A percentile compares a stretch with the other conserved stretches of the same genome.
Evolutionary conservation across 2,888 invertebrate genomes (phyloP).

Genomic region (Dicranocentrus wangi): DNA sequence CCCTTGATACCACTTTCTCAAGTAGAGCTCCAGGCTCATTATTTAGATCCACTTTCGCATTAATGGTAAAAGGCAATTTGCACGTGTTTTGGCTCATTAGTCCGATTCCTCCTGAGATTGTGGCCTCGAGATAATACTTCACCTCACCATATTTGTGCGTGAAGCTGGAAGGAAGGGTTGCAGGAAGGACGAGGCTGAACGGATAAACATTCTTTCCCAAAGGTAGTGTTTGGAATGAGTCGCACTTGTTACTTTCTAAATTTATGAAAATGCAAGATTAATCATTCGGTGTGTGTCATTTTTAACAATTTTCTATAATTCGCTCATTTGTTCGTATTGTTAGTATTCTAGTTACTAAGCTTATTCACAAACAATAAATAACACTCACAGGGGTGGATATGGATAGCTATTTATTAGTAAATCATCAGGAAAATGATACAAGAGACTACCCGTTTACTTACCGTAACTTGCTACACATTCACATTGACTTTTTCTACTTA

Average conservation of each 20-base stretch:
- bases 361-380: no score
- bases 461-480: background rate
- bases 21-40: conserved; percentile 50
- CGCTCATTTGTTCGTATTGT: no score
- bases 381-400: no score
- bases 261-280: no score
- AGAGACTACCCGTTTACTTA: no score
- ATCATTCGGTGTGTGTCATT: no score
- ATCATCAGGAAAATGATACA: no score
- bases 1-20: conserved; percentile 37
- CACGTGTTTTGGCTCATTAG: conserved; percentile 48
- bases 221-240: conserved; percentile 25
- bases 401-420: no score
- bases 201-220: conserved; percentile 50
- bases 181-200: conserved; percentile 56
- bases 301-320: no score
- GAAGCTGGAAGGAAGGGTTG: conserved; percentile 55
- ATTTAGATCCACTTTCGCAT: conserved; percentile 66
- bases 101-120: conserved; percentile 46
- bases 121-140: conserved; percentile 58
- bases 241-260: no score
- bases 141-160: conserved; percentile 55
- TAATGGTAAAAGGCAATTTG: conserved; percentile 56
- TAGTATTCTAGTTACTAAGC: no score
- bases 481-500: conserved; percentile 10